Evolutionary conservation across 53 echinoderm and acorn worm species (phyloP), one percentile per base, ranked within the genome.

Genomic region (Glandiceps talaboti): DNA sequence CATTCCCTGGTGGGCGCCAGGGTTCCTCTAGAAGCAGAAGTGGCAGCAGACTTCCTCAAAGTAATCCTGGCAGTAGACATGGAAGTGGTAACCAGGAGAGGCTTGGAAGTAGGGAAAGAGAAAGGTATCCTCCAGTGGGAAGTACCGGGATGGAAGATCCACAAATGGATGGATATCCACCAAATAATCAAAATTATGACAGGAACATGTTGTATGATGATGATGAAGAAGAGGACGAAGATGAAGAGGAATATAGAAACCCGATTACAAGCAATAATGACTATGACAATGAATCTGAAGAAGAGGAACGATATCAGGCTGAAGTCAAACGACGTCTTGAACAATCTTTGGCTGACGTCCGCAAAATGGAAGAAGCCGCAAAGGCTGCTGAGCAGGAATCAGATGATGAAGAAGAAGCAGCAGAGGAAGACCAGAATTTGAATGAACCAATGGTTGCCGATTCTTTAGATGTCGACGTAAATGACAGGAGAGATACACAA

Each of bases 91-190:
- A 12, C 64, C 64, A 20, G 6, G 6, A 6, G 64, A 12, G 6
- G 6, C 64, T 20, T 12, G 64, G 64, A 45, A 45, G 64, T 45
- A 45, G 64, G 64, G 64, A 20, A 6, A 45, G 64, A 12, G 20
- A 45, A 32, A 93, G 90, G 75, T 83, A 83, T 81, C 90, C 93
- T 0, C 90, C 93, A 1, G 90, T 76, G 30, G 88, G 79, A 33
- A 92, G 96, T 74, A 82, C 90, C 27, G 80, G 84, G 73, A 79
- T 97, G 87, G 97, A 93, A 33, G 84, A 89, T 30, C 92, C 92
- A 1, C 92, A 92, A 0, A 84, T 88, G 0, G 92, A 83, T 30
- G 88, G 84, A 29, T 83, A 84, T 27, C 76, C 82, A 45, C 64
- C 64, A 45, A 45, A 45, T 45, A 45, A 45, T 45, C 64, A 45